A percentile compares a stretch with the other conserved stretches of the same genome.
Evolutionary conservation across 1,140 invertebrate species (phyloP).

Genomic region (Rhizoglyphus robini): DNA sequence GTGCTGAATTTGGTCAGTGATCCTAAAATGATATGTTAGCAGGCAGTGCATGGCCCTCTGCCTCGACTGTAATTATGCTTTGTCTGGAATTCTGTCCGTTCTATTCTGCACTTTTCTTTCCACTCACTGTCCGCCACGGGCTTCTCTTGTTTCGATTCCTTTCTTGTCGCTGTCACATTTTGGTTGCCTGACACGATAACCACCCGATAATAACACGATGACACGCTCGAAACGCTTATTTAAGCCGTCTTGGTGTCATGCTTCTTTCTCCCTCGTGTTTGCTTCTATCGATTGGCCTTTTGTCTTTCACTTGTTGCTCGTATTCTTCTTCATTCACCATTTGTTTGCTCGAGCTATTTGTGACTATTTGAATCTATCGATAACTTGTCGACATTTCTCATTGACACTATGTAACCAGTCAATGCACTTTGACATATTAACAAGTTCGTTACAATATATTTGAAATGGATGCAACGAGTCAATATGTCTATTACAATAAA

Average conservation of each 20-base stretch:
- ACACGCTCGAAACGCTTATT: conserved; percentile 3
- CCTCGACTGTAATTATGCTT: neutral
- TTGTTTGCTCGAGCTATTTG: too few relatives aligned
- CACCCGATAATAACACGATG: conserved; percentile 10
- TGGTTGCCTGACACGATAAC: conserved; percentile 8
- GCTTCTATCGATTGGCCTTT: too few relatives aligned
- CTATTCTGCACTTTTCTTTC: neutral
- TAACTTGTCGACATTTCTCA: too few relatives aligned
- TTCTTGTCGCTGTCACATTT: neutral
- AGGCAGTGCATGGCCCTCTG: neutral
- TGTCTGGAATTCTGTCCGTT: neutral
- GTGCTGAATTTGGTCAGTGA: neutral
- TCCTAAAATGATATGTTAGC: neutral
- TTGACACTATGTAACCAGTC: too few relatives aligned
- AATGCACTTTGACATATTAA: too few relatives aligned
- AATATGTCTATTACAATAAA: too few relatives aligned
- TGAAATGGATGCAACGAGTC: too few relatives aligned
- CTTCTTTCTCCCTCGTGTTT: neutral
- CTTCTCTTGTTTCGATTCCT: neutral
- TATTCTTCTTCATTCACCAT: too few relatives aligned
- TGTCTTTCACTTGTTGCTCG: too few relatives aligned
- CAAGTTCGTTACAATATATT: too few relatives aligned
- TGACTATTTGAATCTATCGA: too few relatives aligned
- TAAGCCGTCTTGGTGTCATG: neutral
- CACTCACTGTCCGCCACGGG: neutral